phyloP scores from a whole-genome alignment of 2,888 invertebrate species.

The Panzeria rudis region DNA sequence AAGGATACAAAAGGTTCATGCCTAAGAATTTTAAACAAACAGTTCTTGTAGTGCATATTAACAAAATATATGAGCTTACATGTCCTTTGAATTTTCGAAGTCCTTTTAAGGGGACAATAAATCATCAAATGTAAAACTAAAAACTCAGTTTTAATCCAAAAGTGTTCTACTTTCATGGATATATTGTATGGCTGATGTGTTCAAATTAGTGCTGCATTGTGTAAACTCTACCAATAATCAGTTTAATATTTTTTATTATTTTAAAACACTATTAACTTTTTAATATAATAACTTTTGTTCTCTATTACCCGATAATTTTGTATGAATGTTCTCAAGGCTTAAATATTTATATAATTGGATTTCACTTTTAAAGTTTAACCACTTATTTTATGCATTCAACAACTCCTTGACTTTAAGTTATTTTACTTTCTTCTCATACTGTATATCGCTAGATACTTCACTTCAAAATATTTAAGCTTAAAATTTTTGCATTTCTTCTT shows the following conservation, averaged over 20 bases:
- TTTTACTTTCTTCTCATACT: neutral
- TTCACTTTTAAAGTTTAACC: slow-evolving; percentile 30
- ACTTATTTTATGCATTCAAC: neutral
- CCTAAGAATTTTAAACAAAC: too few species aligned
- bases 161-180: neutral
- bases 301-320: neutral
- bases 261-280: neutral
- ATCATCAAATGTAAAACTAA: neutral
- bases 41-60: neutral
- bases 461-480: neutral
- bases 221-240: neutral
- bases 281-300: neutral
- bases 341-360: neutral
- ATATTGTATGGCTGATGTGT: neutral
- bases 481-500: slow-evolving; percentile 16
- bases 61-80: neutral
- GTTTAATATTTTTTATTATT: neutral
- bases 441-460: neutral
- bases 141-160: neutral
- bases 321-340: neutral
- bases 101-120: neutral
- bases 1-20: too few species aligned
- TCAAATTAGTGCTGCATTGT: neutral
- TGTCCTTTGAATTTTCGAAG: neutral
- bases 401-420: neutral